These are phyloP conservation scores for Cyanoliseus patagonus DNA, from an alignment of 2,113 vertebrate genomes.

Conservation along the genomic window DNA sequence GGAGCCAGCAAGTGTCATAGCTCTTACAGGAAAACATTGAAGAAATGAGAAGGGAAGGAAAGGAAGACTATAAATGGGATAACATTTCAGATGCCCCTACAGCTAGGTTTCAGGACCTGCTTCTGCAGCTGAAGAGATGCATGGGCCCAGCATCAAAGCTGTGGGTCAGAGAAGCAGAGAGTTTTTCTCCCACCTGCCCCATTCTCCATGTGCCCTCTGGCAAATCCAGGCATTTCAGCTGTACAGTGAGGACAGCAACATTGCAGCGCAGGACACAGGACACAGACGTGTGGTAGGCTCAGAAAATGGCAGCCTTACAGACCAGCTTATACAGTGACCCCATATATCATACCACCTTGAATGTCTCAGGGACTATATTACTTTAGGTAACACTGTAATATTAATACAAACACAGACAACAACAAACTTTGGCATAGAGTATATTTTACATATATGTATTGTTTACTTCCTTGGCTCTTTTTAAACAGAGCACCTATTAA, in stretches of 20 bases:
- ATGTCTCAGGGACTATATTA: background rate
- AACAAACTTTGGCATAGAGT: background rate
- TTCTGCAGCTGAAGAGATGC: background rate
- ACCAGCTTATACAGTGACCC: background rate
- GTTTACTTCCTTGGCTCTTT: background rate
- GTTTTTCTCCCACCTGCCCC: background rate
- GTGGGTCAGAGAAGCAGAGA: background rate
- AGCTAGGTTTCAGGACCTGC: background rate
- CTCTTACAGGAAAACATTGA: background rate
- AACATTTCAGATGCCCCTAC: background rate
- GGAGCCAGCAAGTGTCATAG: background rate
- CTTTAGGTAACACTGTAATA: background rate
- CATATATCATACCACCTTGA: background rate
- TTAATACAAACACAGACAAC: background rate
- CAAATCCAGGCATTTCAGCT: background rate
- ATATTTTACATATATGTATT: background rate
- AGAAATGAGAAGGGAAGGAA: background rate
- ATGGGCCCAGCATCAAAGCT: background rate
- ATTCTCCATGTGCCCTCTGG: rapidly evolving
- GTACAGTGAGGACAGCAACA: background rate
- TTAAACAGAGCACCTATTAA: background rate
- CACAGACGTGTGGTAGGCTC: background rate
- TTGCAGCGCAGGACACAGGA: background rate
- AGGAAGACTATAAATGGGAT: background rate
- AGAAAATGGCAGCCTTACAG: background rate